These are phyloP conservation scores for Indicator indicator DNA, from an alignment of 2,113 vertebrate genomes.

Conservation along the genomic window DNA sequence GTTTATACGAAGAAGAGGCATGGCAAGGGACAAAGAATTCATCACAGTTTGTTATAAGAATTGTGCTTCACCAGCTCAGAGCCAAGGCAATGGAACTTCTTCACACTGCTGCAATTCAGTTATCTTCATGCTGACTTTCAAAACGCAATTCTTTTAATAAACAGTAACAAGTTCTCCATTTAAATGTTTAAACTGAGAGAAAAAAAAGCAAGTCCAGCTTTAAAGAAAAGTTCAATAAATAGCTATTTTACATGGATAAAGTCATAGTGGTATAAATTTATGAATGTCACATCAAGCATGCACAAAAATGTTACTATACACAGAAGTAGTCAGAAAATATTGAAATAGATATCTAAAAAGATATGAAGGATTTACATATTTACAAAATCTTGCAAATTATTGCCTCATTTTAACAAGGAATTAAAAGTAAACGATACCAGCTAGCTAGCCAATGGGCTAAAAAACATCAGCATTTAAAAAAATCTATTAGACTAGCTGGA, in stretches of 20 bases:
- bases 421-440: constrained; percentile 86
- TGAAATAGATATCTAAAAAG: constrained; percentile 82
- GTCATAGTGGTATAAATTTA: constrained; percentile 87
- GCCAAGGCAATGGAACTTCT: constrained; percentile 65
- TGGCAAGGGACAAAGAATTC: constrained; percentile 74
- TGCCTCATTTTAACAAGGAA: constrained; percentile 93
- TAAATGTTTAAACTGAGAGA: constrained; percentile 72
- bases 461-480: constrained; percentile 82
- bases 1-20: constrained; percentile 62
- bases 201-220: constrained; percentile 75
- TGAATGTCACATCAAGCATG: constrained; percentile 86
- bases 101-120: constrained; percentile 36
- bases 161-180: constrained; percentile 80
- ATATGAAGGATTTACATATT: constrained; percentile 90
- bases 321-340: constrained; percentile 83
- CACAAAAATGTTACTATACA: constrained; percentile 87
- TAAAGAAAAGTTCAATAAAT: constrained; percentile 84
- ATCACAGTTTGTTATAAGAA: constrained; percentile 84
- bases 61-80: constrained; percentile 73
- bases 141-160: constrained; percentile 83
- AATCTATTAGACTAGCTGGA: constrained; percentile 75
- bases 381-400: constrained; percentile 95
- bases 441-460: constrained; percentile 86
- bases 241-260: constrained; percentile 89
- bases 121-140: constrained; percentile 46